Conservation (phyloP, 2,888 invertebrate species). For the Athalia cordata region DNA sequence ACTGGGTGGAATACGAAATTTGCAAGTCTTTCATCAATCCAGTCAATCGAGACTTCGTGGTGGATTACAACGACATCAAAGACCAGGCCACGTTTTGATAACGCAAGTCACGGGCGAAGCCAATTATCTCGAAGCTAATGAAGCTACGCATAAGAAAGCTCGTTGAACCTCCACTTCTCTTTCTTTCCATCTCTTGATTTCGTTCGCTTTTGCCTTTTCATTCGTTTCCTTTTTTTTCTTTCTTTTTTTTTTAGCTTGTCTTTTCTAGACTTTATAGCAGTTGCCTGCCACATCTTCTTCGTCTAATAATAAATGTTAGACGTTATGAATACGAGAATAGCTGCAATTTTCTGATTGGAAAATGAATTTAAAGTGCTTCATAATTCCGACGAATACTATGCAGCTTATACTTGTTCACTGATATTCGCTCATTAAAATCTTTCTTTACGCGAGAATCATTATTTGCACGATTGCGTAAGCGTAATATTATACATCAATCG, state of each 20-base stretch:
- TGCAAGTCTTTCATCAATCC: slow-evolving; percentile 40
- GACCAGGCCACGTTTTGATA: slow-evolving; percentile 48
- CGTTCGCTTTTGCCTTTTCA: slow-evolving; percentile 13
- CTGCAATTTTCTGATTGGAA: no score
- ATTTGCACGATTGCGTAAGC: no score
- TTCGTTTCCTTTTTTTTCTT: slow-evolving; percentile 31
- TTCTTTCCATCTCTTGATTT: slow-evolving; percentile 43
- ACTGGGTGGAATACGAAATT: slow-evolving; percentile 27
- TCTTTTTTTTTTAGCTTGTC: not conserved
- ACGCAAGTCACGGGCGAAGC: slow-evolving; percentile 54
- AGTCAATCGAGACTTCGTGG: slow-evolving; percentile 35
- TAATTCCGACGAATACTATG: no score
- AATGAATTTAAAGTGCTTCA: no score
- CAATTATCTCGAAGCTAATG: slow-evolving; percentile 58
- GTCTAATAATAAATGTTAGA: no score
- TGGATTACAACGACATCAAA: slow-evolving; percentile 51
- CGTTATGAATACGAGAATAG: no score
- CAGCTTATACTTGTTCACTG: no score
- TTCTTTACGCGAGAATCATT: no score
- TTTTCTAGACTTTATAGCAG: no score
- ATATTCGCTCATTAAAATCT: no score
- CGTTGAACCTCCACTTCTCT: slow-evolving; percentile 30
- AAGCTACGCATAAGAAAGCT: slow-evolving; percentile 49
- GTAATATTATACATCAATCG: no score
- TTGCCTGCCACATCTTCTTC: no score